Evolutionary conservation across 2,888 invertebrate genomes (phyloP).

Genomic region (Polymixis lichenea): DNA sequence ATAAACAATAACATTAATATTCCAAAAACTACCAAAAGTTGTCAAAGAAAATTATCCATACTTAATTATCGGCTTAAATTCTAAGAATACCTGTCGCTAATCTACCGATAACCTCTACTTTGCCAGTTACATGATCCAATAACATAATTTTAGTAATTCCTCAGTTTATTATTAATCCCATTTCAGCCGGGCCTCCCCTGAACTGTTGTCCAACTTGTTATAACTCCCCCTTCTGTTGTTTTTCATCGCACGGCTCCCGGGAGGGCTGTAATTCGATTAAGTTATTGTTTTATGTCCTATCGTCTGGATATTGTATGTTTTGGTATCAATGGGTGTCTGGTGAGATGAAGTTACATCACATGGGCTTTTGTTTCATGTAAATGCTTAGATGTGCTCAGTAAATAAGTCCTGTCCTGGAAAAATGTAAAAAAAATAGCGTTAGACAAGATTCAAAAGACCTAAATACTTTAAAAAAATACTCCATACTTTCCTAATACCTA

Average conservation of each 20-base stretch:
- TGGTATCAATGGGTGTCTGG: constrained; percentile 3
- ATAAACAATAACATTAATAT: not conserved
- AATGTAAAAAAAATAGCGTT: too few relatives aligned
- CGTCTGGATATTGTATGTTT: constrained; percentile 52
- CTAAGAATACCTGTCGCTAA: constrained; percentile 18
- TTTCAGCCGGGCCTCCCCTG: constrained; percentile 37
- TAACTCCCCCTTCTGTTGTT: constrained; percentile 68
- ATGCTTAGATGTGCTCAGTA: too few relatives aligned
- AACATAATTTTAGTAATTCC: constrained; percentile 53
- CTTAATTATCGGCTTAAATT: constrained; percentile 12
- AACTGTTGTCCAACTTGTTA: constrained; percentile 54
- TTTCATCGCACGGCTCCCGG: constrained; percentile 62
- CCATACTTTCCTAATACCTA: too few relatives aligned
- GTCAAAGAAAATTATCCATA: not conserved
- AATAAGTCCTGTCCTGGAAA: too few relatives aligned
- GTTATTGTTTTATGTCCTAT: constrained; percentile 73
- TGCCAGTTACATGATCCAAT: constrained; percentile 28
- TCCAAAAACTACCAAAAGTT: not conserved
- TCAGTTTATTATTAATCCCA: constrained; percentile 51
- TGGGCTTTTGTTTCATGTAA: not conserved
- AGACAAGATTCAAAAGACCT: too few relatives aligned
- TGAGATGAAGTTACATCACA: not conserved
- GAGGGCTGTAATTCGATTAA: constrained; percentile 74
- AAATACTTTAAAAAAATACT: too few relatives aligned
- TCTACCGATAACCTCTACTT: constrained; percentile 3